phyloP scores from a whole-genome alignment of 2,113 vertebrate genomes.

The Pipa parva region DNA sequence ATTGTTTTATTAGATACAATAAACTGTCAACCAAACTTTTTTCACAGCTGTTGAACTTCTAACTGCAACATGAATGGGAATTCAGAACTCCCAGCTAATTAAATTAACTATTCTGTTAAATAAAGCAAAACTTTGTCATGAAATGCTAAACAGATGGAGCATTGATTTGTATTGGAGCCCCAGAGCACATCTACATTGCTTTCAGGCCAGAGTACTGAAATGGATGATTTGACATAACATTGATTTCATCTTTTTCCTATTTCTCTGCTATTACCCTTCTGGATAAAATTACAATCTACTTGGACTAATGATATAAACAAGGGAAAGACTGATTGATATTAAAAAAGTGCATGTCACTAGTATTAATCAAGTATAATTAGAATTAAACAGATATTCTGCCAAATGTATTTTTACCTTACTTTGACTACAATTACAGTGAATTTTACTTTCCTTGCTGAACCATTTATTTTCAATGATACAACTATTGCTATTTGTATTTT shows the following conservation, averaged over 20 bases:
- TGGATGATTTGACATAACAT: constrained; percentile 45
- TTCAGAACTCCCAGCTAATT: constrained; percentile 54
- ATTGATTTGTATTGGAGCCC: constrained; percentile 46
- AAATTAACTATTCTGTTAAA: constrained; percentile 56
- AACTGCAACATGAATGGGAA: constrained; percentile 50
- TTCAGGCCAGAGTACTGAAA: constrained; percentile 47
- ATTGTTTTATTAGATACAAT: constrained; percentile 52
- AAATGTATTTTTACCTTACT: constrained; percentile 73
- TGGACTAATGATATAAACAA: constrained; percentile 49
- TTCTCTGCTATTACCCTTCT: constrained; percentile 32
- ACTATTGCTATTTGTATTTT: no score
- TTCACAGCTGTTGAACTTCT: constrained; percentile 52
- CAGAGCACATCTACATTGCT: constrained; percentile 28
- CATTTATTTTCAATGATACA: no score
- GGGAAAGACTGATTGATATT: constrained; percentile 48
- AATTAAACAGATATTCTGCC: constrained; percentile 62
- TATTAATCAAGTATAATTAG: constrained; percentile 65
- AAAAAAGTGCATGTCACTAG: constrained; percentile 58
- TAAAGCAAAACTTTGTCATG: constrained; percentile 48
- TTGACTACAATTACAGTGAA: constrained; percentile 63
- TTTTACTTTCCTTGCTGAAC: no score
- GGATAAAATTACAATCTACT: constrained; percentile 42
- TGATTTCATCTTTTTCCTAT: constrained; percentile 34
- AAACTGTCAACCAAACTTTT: constrained; percentile 40
- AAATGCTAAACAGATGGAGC: constrained; percentile 48